phyloP scores from a whole-genome alignment of 2,113 vertebrate genomes.

The Pachyramphus minor region DNA sequence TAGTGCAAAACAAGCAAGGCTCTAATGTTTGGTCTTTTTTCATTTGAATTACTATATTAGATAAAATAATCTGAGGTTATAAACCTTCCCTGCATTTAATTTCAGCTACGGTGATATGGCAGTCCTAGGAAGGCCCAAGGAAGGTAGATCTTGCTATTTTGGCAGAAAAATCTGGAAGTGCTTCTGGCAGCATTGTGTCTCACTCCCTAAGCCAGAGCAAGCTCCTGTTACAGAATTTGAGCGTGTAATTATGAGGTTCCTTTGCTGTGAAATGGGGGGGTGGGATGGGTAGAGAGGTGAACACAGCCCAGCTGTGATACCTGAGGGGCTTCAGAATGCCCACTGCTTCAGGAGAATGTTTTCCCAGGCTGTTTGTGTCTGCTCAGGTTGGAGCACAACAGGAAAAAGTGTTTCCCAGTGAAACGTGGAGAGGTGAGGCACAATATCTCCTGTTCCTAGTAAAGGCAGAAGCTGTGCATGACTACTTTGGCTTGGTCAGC shows the following conservation, averaged over 20 bases:
- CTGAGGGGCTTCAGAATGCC: neutral
- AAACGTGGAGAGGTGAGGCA: neutral
- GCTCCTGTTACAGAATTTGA: neutral
- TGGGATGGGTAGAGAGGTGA: no score
- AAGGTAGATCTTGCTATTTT: neutral
- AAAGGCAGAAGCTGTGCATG: neutral
- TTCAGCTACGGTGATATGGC: neutral
- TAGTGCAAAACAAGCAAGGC: neutral
- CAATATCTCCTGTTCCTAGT: accelerated
- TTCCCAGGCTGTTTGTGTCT: accelerated
- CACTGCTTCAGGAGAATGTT: neutral
- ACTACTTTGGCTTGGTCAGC: neutral
- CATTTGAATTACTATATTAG: neutral
- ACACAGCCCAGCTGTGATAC: neutral
- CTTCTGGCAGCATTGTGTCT: neutral
- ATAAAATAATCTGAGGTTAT: neutral
- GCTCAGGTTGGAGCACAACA: neutral
- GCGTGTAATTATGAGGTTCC: neutral
- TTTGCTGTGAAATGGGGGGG: neutral
- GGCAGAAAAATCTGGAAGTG: neutral
- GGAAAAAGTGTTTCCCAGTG: neutral
- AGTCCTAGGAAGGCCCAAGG: neutral
- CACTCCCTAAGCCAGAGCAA: neutral
- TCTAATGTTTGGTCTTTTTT: neutral
- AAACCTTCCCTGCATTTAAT: neutral